phyloP scores from a whole-genome alignment of 1,140 invertebrate genomes.

The Mizuhopecten yessoensis region DNA sequence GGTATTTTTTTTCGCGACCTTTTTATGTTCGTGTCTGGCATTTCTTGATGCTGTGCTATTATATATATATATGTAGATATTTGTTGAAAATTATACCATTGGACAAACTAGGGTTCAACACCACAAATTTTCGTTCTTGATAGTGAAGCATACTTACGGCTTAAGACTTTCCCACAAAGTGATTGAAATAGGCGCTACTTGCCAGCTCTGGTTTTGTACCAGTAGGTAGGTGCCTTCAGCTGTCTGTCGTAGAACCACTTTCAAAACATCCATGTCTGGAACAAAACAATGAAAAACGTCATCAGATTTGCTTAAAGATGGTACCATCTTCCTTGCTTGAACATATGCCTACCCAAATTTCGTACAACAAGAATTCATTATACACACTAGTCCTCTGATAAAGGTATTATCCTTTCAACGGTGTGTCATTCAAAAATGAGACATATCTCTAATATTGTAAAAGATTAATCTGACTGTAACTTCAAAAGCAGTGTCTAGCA shows the following conservation, averaged over 20 bases:
- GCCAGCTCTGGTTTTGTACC: constrained; percentile 5
- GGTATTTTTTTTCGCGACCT: background rate
- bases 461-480: too few relatives aligned
- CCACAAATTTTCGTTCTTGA: constrained; percentile 59
- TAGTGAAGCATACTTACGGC: constrained; percentile 50
- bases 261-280: constrained; percentile 16
- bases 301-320: background rate
- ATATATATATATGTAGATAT: constrained; percentile 46
- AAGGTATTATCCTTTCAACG: too few relatives aligned
- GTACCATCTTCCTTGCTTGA: background rate
- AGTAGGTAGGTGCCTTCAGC: constrained; percentile 45
- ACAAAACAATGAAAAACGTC: background rate
- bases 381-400: too few relatives aligned
- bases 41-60: constrained; percentile 75
- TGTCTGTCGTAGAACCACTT: constrained; percentile 18
- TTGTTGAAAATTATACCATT: constrained; percentile 30
- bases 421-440: too few relatives aligned
- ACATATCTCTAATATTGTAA: too few relatives aligned
- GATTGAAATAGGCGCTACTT: constrained; percentile 1
- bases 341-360: background rate
- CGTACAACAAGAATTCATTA: too few relatives aligned
- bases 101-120: constrained; percentile 57
- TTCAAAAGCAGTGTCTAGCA: too few relatives aligned
- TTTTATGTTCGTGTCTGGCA: constrained; percentile 66
- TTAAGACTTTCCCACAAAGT: background rate